Evolutionary conservation across 2,888 invertebrate genomes (phyloP), one percentile per base, ranked within the genome.

Genomic region (Hyalella azteca): DNA sequence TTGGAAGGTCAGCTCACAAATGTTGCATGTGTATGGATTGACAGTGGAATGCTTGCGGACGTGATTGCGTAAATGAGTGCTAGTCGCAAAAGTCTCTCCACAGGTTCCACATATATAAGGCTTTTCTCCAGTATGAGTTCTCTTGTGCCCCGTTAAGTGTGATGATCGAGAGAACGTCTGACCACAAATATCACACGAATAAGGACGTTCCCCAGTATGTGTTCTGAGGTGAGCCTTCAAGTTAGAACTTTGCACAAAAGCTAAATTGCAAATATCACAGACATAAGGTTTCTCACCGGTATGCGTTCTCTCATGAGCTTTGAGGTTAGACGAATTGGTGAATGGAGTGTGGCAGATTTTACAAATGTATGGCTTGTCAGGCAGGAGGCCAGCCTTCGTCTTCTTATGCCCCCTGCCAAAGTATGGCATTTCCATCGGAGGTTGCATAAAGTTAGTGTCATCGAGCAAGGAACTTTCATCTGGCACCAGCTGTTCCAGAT

Each of bases 231-330:
- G 84, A n/a, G 84, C 84, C 60, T 84, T 84, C 39, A 84, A 59
- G 48, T 84, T 84, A 15, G 84, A 84, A 59, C 84, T 84, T 49
- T 84, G 84, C 2, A 82, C 82, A 75, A 84, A 84, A n/a, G 84
- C 82, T 15, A 73, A 79, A 39, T 78, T 79, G 73, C 84, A 84
- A 5, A 80, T 73, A 76, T 82, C 81, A 82, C 84, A 84, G 15
- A 79, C 75, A 45, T 79, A 84, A 29, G 84, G 84, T 15, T 82
- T 78, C 59, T 82, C 84, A n/a, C 84, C 84, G 2, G 84, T 81
- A 60, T 84, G 84, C 40, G 82, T 84, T 49, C 84, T 73, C 5
- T 78, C 75, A 48, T 84, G 84, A 36, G 82, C 81, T 77, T 84
- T 84, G 13, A 84, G 73, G 49, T 84, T 84, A 36, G 84, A 84